These are phyloP conservation scores for Nemotelus nigrinus DNA, from an alignment of 2,888 invertebrate genomes.

Conservation along the genomic window DNA sequence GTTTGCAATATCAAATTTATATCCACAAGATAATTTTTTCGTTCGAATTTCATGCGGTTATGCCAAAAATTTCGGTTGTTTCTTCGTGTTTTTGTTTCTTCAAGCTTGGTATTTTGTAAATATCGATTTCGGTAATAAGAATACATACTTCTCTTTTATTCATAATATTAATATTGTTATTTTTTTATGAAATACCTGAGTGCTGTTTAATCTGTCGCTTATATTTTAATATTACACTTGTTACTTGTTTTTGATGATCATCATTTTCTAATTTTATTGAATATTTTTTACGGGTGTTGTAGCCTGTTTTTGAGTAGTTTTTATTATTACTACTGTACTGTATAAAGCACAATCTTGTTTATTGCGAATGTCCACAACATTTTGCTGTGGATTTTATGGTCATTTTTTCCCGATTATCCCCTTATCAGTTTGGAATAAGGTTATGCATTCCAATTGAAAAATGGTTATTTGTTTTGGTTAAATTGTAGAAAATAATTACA, in stretches of 20 bases:
- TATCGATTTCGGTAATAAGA: conserved; percentile 37
- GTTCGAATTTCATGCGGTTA: no score
- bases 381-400: no score
- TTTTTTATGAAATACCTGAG: conserved; percentile 43
- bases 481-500: no score
- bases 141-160: conserved; percentile 7
- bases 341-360: neutral
- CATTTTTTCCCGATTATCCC: no score
- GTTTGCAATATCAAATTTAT: neutral
- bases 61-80: no score
- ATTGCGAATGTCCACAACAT: no score
- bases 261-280: neutral
- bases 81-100: no score
- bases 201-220: conserved; percentile 39
- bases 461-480: no score
- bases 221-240: conserved; percentile 33
- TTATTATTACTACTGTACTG: neutral
- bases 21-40: no score
- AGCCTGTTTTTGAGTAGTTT: neutral
- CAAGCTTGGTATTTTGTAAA: conserved; percentile 27
- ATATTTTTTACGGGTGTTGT: conserved; percentile 4
- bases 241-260: neutral
- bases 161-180: conserved; percentile 34
- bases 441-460: no score
- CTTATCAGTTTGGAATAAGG: no score